Evolutionary conservation across 64 coral and sea anemone genomes (phyloP), one percentile per base, ranked within the genome.

Genomic region (Montipora efflorescens): DNA sequence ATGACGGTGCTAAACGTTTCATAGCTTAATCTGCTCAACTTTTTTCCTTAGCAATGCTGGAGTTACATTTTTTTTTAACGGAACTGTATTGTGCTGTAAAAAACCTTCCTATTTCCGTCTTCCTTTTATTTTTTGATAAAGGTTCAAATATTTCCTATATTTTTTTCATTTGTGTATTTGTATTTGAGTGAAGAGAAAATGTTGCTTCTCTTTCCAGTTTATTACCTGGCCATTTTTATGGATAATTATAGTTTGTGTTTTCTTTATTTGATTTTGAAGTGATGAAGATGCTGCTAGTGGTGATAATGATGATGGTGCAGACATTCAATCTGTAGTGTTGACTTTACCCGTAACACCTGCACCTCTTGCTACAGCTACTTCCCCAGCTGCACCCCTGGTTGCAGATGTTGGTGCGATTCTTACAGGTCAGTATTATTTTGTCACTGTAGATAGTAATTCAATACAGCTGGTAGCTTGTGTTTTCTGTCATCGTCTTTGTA

Each of bases 161-260:
- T 76, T 47, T 76, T 76, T 76, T 76, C 43, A 47, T 7, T 47
- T 47, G 11, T 76, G 4, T 76, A 76, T 76, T 76, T 47, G 36
- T 44, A 28, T 45, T 8, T 76, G 28, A 76, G 43, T 76, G 74
- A 76, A 44, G 43, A 46, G 74, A 76, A 76, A 15, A 13, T 76
- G 44, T 45, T 76, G 74, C 28, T 76, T 76, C 74, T 76, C 13
- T 76, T 47, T 76, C 28, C 74, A 48, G 74, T 76, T 76, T 47
- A 76, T 76, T 76, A 46, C 28, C 74, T 76, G 74, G 25, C 36
- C 36, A 45, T 76, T 76, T 76, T 76, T 76, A 76, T 76, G 72
- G 72, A 75, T 75, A 75, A 74, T 10, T 75, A 76, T 47, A 15
- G 74, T 76, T 76, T 76, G 74, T 76, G 53, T 57, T 76, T 76